A percentile compares a stretch with the other conserved stretches of the same genome.
Conservation (phyloP, 2,888 invertebrate genomes). For the Trissolcus brochymenae region DNA sequence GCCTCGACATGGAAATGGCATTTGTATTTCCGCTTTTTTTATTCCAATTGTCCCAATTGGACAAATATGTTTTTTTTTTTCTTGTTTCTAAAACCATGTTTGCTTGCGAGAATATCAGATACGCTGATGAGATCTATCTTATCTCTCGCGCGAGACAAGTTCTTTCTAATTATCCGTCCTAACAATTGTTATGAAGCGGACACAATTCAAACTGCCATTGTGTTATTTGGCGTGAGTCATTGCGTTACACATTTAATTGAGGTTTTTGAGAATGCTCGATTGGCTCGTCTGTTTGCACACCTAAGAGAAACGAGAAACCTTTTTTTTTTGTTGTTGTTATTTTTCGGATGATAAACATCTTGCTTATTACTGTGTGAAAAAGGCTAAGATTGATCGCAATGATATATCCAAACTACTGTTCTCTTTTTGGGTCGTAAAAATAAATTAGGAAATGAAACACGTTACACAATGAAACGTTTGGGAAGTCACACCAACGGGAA, state of each 20-base stretch:
- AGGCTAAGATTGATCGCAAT: constrained; percentile 67
- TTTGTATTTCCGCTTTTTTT: constrained; percentile 36
- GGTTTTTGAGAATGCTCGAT: background rate
- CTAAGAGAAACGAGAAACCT: constrained; percentile 57
- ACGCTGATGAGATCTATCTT: background rate
- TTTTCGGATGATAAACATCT: constrained; percentile 59
- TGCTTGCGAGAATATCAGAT: no score
- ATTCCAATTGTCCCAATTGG: no score
- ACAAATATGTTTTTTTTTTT: no score
- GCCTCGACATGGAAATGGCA: constrained; percentile 33
- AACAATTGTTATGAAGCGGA: background rate
- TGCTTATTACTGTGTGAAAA: constrained; percentile 66
- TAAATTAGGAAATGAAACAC: constrained; percentile 21
- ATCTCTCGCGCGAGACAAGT: constrained; percentile 2
- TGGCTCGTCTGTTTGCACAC: constrained; percentile 21
- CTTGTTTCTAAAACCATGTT: no score
- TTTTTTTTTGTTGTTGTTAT: constrained; percentile 39
- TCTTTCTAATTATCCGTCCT: no score
- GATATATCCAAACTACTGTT: constrained; percentile 62
- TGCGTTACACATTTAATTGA: no score
- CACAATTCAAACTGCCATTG: no score
- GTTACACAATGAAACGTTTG: no score
- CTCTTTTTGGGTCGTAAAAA: constrained; percentile 30
- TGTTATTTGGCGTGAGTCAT: no score
- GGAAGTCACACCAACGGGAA: background rate